phyloP scores from a whole-genome alignment of 2,113 vertebrate species.

The Dryoscopus gambensis region DNA sequence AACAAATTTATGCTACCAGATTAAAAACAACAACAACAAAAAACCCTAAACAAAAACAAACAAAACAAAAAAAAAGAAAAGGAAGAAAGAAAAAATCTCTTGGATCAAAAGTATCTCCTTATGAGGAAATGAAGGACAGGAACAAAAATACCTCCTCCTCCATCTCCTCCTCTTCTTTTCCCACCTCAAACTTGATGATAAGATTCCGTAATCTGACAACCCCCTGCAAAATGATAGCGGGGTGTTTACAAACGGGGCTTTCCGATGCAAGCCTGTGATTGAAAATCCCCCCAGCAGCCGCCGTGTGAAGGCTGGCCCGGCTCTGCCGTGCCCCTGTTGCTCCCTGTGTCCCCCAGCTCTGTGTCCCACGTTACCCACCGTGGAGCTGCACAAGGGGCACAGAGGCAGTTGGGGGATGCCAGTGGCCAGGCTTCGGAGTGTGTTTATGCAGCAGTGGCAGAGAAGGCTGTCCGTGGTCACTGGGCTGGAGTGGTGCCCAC shows the following conservation, averaged over 20 bases:
- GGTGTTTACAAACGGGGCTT: not conserved
- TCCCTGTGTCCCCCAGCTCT: not conserved
- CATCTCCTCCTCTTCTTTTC: conserved; percentile 47
- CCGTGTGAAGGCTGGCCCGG: not conserved
- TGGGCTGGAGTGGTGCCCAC: conserved; percentile 10
- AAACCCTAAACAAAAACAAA: not conserved
- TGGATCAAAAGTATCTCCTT: conserved; percentile 32
- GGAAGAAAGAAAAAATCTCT: not conserved
- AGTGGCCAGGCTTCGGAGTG: not conserved
- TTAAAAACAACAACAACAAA: not conserved
- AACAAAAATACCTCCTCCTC: conserved; percentile 57
- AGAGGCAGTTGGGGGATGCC: not conserved
- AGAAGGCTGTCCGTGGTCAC: not conserved
- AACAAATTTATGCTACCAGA: conserved; percentile 1
- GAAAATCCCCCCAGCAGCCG: not conserved
- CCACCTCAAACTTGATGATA: conserved; percentile 36
- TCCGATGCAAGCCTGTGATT: not conserved
- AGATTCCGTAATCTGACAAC: conserved; percentile 13
- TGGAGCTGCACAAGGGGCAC: not conserved
- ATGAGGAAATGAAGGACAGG: conserved; percentile 51
- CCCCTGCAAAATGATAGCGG: not conserved
- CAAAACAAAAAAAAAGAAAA: no score
- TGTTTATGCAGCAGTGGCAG: not conserved
- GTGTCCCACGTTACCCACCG: not conserved
- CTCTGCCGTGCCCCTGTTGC: not conserved